Base-by-base conservation (phyloP, 2,113 vertebrate species). In the Cinclus mexicanus region DNA sequence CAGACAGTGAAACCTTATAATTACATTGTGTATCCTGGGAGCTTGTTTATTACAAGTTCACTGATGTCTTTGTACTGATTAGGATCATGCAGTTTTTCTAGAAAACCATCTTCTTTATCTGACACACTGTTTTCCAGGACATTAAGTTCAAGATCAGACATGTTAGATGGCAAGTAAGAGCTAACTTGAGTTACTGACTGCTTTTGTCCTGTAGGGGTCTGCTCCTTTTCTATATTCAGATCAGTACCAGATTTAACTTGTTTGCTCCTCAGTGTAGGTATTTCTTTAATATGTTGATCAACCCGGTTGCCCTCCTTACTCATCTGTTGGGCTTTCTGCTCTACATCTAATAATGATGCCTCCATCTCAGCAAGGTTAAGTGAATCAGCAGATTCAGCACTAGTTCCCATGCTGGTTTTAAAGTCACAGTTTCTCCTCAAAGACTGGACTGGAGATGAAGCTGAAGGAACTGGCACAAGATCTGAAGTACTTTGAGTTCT, bases 1-100 rank as follows among this genome's bases (percentile, higher is more conserved):
- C 22, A 89, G 9, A 78, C n/a, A 67, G 50, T 74, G 25, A 88
- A 86, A 94, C 50, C 12, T 78, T 60, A 3, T 18, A 68, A 90
- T 98, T 97, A 99, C 96, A 99, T 90, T 11, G 99, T 99, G 72
- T 99, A 99, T 78, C 99, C 99, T 15, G 99, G 99, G 80, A 99
- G 98, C 84, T 98, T 99, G 72, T 94, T 98, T 94, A 98, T 96
- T 92, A 99, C 97, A 71, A 99, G 97, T 85, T 99, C 98, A 92
- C 98, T 98, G 65, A 99, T 98, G 80, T 99, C 98, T 96, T 93
- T 98, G 96, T 97, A 99, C 79, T 98, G 97, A 82, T 97, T 98
- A 83, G 94, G 95, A 91, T 98, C 96, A 87, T 57, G 80, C 29
- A 98, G 93, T 56, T 98, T 96, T 55, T 95, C 98, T 84, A 98